Conservation (phyloP, 2,113 vertebrate species). For the Lophius piscatorius region DNA sequence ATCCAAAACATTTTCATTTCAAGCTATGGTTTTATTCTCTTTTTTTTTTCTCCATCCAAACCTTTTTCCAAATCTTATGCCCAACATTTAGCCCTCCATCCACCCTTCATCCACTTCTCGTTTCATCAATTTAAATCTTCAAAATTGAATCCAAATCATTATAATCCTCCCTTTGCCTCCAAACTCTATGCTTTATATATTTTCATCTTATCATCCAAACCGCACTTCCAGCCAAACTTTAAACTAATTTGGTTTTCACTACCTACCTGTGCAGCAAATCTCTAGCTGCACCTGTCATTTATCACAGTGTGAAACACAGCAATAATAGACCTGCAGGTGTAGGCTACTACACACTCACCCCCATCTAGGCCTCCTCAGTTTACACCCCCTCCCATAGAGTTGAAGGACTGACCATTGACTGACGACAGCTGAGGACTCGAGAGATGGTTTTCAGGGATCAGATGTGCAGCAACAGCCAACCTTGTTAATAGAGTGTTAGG, state of each 20-base stretch:
- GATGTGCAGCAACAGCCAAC: conserved; percentile 13
- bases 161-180: not conserved
- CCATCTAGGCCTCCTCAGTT: conserved; percentile 12
- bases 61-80: too few relatives aligned
- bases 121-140: too few relatives aligned
- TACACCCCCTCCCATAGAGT: conserved; percentile 7
- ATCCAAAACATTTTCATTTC: not conserved
- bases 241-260: conserved; percentile 5
- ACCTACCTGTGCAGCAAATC: conserved; percentile 4
- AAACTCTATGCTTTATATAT: not conserved
- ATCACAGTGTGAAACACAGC: too few relatives aligned
- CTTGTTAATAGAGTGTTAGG: conserved; percentile 18
- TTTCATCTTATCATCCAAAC: not conserved
- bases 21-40: too few relatives aligned
- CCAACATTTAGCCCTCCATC: not conserved
- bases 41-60: not conserved
- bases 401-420: conserved; percentile 21
- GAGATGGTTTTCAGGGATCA: not conserved
- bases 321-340: too few relatives aligned
- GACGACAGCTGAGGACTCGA: conserved; percentile 10
- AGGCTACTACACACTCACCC: conserved; percentile 8
- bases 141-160: not conserved
- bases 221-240: not conserved
- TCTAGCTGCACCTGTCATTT: conserved; percentile 28
- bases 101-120: not conserved